Evolutionary conservation across 2,113 vertebrate genomes (phyloP).

Genomic region (Lethenteron reissneri): DNA sequence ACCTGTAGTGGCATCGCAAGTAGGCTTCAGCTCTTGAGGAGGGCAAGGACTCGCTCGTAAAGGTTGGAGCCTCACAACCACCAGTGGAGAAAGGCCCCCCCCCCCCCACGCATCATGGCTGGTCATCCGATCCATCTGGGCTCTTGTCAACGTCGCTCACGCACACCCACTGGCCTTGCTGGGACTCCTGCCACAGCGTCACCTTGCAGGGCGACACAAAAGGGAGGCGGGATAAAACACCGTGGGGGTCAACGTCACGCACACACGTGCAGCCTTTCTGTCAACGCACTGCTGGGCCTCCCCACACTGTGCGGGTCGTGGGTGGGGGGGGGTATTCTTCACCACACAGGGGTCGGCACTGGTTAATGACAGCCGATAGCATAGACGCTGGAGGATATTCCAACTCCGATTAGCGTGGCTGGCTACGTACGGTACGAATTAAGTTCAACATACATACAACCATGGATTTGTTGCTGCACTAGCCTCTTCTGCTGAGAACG

Average conservation of each 20-base stretch:
- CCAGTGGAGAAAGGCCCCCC: no score
- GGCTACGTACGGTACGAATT: no score
- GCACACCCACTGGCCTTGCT: slow-evolving; percentile 73
- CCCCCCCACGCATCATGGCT: no score
- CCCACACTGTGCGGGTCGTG: background rate
- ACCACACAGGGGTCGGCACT: background rate
- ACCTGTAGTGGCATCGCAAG: no score
- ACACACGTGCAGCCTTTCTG: background rate
- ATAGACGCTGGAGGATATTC: background rate
- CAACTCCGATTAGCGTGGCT: no score
- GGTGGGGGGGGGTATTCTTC: background rate
- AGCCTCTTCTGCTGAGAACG: no score
- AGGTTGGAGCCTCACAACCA: no score
- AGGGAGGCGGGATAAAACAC: background rate
- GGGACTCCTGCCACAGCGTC: slow-evolving; percentile 78
- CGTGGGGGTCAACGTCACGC: background rate
- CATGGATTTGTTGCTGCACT: no score
- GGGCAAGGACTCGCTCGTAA: no score
- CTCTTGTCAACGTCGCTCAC: slow-evolving; percentile 96
- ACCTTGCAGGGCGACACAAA: slow-evolving; percentile 6
- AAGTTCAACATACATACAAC: no score
- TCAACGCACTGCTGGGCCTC: background rate
- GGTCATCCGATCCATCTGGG: slow-evolving; percentile 12
- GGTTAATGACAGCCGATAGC: background rate
- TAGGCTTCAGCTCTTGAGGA: no score